phyloP scores from a whole-genome alignment of 2,113 vertebrate species.

The Leptobrachium leishanense region DNA sequence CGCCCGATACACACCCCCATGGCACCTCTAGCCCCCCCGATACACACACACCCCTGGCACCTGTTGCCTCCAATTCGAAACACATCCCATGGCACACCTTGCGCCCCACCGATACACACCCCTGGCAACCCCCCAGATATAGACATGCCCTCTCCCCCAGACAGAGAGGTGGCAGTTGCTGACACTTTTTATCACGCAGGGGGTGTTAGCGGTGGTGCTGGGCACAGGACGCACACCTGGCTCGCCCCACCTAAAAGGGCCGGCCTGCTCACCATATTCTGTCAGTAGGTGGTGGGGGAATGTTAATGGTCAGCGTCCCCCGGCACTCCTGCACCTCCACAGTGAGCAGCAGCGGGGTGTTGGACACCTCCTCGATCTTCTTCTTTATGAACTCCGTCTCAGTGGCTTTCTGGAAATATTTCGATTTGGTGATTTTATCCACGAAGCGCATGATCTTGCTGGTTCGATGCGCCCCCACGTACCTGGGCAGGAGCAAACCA shows the following conservation, averaged over 20 bases:
- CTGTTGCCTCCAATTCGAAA: too few relatives aligned
- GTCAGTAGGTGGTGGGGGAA: slow-evolving; percentile 95
- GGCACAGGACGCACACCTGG: too few relatives aligned
- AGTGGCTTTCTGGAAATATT: slow-evolving; percentile 98
- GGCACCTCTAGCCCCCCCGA: too few relatives aligned
- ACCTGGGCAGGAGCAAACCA: slow-evolving; percentile 66
- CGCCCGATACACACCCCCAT: too few relatives aligned
- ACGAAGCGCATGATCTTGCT: slow-evolving; percentile 99
- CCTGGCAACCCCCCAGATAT: too few relatives aligned
- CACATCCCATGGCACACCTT: too few relatives aligned
- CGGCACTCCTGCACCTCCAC: slow-evolving; percentile 95
- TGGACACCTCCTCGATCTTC: slow-evolving; percentile 98
- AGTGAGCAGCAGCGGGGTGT: slow-evolving; percentile 93
- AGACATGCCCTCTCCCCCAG: too few relatives aligned
- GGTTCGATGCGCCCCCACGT: slow-evolving; percentile 85
- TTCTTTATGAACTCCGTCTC: slow-evolving; percentile 99
- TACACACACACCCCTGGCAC: too few relatives aligned
- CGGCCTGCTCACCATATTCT: slow-evolving; percentile 84
- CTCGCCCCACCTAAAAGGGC: neutral
- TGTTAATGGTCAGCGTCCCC: slow-evolving; percentile 91
- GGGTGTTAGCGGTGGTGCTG: too few relatives aligned
- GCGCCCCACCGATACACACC: too few relatives aligned
- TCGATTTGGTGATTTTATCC: slow-evolving; percentile 98
- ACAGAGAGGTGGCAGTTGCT: too few relatives aligned
- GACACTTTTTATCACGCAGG: too few relatives aligned